phyloP scores from a whole-genome alignment of 2,113 vertebrate genomes.

The Colaptes auratus region DNA sequence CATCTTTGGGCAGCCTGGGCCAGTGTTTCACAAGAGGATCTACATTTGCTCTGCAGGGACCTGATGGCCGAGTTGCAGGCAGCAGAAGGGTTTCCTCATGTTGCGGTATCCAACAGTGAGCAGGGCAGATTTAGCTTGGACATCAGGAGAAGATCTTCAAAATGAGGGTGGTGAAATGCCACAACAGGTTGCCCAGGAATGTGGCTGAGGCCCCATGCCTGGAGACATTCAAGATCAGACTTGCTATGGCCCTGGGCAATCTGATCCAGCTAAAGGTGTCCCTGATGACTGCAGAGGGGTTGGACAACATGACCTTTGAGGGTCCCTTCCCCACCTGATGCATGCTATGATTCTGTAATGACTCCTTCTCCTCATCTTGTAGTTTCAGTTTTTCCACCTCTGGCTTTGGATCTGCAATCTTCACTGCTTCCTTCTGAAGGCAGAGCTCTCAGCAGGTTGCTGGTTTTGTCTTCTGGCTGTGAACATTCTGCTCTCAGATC shows the following conservation, averaged over 20 bases:
- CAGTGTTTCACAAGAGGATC: not conserved
- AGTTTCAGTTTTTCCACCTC: accelerated
- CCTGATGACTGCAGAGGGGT: too few relatives aligned
- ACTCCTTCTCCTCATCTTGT: not conserved
- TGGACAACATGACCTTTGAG: too few relatives aligned
- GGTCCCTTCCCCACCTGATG: too few relatives aligned
- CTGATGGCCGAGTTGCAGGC: not conserved
- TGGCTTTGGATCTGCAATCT: not conserved
- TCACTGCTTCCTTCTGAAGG: not conserved
- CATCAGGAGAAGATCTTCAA: too few relatives aligned
- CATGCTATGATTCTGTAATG: too few relatives aligned
- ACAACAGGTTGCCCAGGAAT: too few relatives aligned
- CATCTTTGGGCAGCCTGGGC: not conserved
- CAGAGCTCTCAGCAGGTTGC: not conserved
- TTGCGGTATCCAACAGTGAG: not conserved
- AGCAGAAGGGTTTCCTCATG: accelerated
- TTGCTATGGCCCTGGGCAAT: too few relatives aligned
- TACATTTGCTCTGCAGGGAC: not conserved
- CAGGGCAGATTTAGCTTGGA: too few relatives aligned
- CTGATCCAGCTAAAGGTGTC: too few relatives aligned
- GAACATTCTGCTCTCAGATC: not conserved
- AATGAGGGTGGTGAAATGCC: too few relatives aligned
- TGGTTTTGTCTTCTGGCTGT: not conserved
- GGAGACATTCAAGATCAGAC: too few relatives aligned
- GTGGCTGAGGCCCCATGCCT: too few relatives aligned